Evolutionary conservation across 2,888 invertebrate genomes (phyloP).

Genomic region (Dimorphilus gyrociliatus): DNA sequence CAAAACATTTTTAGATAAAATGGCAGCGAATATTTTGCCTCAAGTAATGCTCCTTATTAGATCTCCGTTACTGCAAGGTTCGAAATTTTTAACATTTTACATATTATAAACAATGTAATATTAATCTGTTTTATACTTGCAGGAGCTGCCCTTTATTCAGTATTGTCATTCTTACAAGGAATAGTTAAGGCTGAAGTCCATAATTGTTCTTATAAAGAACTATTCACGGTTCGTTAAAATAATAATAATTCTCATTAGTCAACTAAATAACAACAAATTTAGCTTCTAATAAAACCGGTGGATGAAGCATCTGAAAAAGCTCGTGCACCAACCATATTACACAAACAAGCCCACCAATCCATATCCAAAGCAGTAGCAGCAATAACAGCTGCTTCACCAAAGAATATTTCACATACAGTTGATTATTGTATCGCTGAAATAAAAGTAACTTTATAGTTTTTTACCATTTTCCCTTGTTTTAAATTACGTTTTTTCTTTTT

Average conservation of each 20-base stretch:
- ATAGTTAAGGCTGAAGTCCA: conserved; percentile 60
- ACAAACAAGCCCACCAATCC: conserved; percentile 80
- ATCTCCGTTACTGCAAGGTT: conserved; percentile 70
- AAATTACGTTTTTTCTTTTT: too few relatives aligned
- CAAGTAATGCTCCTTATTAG: conserved; percentile 66
- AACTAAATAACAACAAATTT: too few relatives aligned
- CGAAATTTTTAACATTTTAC: conserved; percentile 1
- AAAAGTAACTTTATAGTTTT: conserved; percentile 15
- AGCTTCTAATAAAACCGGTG: too few relatives aligned
- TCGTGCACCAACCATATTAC: too few relatives aligned
- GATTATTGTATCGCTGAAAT: conserved; percentile 37
- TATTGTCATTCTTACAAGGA: conserved; percentile 81
- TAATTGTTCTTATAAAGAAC: too few relatives aligned
- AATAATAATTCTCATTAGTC: too few relatives aligned
- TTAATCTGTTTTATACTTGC: conserved; percentile 4
- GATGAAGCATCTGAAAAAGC: too few relatives aligned
- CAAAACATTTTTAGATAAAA: conserved; percentile 21
- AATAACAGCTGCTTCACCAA: conserved; percentile 60
- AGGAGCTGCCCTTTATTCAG: conserved; percentile 63
- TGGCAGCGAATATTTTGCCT: conserved; percentile 25
- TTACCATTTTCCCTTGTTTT: too few relatives aligned
- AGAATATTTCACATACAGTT: conserved; percentile 49
- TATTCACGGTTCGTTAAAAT: too few relatives aligned
- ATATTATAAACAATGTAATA: not conserved
- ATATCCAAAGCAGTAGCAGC: conserved; percentile 91